A percentile compares a stretch with the other conserved stretches of the same genome.
Evolutionary conservation across 2,888 invertebrate species (phyloP).

Genomic region (Luperina testacea): DNA sequence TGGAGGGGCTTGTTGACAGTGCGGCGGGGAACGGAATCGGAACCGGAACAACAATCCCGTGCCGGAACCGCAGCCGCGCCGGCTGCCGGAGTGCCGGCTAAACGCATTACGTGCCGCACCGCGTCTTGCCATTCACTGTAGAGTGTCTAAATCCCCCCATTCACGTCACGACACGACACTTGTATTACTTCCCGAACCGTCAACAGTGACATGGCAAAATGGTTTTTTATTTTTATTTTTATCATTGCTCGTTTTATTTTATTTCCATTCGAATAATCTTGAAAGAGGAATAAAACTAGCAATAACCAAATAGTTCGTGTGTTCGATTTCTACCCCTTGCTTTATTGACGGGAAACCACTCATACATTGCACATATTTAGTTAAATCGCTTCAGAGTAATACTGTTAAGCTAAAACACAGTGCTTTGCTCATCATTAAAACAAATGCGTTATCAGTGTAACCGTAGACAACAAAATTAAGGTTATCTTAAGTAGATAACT

Average conservation of each 20-base stretch:
- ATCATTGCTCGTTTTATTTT: background rate
- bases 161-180: slow-evolving; percentile 17
- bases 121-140: slow-evolving; percentile 41
- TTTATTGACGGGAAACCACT: background rate
- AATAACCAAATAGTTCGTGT: background rate
- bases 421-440: slow-evolving; percentile 1
- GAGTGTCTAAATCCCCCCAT: slow-evolving; percentile 17
- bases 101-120: slow-evolving; percentile 73
- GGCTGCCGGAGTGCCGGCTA: slow-evolving; percentile 67
- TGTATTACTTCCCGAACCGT: slow-evolving; percentile 15
- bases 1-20: slow-evolving; percentile 52
- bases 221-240: background rate
- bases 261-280: background rate
- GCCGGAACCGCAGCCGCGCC: slow-evolving; percentile 74
- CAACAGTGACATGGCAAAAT: slow-evolving; percentile 1
- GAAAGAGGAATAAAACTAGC: background rate
- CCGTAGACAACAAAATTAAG: slow-evolving; percentile 22
- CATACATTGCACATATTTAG: too few species aligned
- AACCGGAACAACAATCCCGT: slow-evolving; percentile 83
- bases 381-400: background rate
- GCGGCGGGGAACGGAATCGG: slow-evolving; percentile 66
- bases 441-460: slow-evolving; percentile 12
- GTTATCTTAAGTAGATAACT: slow-evolving; percentile 36
- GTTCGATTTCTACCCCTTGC: background rate
- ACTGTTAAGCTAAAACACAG: slow-evolving; percentile 1